phyloP scores from a whole-genome alignment of 2,888 invertebrate species.

The Helicoverpa assulta region DNA sequence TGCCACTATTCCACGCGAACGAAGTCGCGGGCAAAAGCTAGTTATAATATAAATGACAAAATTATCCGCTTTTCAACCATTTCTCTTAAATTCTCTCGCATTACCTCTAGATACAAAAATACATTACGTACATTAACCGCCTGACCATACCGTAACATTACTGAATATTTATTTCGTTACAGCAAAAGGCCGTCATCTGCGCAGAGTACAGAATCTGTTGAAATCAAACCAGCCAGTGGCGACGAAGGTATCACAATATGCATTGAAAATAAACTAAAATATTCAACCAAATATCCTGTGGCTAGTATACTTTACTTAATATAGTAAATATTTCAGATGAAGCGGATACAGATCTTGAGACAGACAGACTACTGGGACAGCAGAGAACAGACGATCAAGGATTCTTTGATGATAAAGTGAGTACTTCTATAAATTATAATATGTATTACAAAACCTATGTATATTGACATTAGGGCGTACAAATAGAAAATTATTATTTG shows the following conservation, averaged over 20 bases:
- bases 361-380: slow-evolving; percentile 98
- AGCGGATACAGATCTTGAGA: slow-evolving; percentile 99
- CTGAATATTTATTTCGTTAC: not conserved
- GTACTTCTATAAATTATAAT: slow-evolving; percentile 47
- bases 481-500: no score
- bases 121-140: no score
- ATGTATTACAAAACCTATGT: no score
- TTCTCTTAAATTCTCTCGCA: no score
- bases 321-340: slow-evolving; percentile 90
- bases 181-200: slow-evolving; percentile 91
- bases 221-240: slow-evolving; percentile 92
- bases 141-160: not conserved
- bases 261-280: not conserved
- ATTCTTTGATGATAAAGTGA: slow-evolving; percentile 96
- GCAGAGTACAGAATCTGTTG: slow-evolving; percentile 90
- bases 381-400: slow-evolving; percentile 98
- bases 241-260: slow-evolving; percentile 89
- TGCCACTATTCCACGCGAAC: no score
- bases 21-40: no score
- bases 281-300: no score
- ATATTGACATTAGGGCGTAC: no score
- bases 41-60: no score
- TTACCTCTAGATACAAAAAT: no score
- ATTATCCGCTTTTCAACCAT: no score
- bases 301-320: not conserved